A percentile compares a stretch with the other conserved stretches of the same genome.
Evolutionary conservation across 2,888 invertebrate species (phyloP).

Genomic region (Drosophila testacea): DNA sequence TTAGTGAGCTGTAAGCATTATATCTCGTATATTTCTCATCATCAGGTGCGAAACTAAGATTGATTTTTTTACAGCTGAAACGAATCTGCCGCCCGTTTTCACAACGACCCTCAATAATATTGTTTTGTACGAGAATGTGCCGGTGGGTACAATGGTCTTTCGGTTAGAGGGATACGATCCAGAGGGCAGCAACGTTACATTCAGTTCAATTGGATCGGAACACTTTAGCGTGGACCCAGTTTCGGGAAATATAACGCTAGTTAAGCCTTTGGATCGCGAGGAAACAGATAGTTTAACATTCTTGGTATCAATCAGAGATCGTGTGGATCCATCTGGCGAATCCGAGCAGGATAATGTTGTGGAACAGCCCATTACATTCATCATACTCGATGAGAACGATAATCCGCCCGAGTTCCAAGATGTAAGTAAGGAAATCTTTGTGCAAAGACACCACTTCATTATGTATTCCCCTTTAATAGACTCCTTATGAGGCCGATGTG

Average conservation of each 20-base stretch:
- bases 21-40: not conserved
- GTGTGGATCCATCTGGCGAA: slow-evolving; percentile 87
- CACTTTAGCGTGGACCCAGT: slow-evolving; percentile 91
- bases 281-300: slow-evolving; percentile 92
- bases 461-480: slow-evolving; percentile 87
- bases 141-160: slow-evolving; percentile 92
- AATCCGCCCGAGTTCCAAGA: slow-evolving; percentile 92
- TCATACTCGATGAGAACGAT: slow-evolving; percentile 95
- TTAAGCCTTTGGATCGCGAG: slow-evolving; percentile 93
- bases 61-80: slow-evolving; percentile 72
- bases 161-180: slow-evolving; percentile 92
- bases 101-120: slow-evolving; percentile 91
- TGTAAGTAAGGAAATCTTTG: slow-evolving; percentile 84
- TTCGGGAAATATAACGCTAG: slow-evolving; percentile 92
- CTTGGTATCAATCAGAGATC: slow-evolving; percentile 92
- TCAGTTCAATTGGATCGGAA: slow-evolving; percentile 92
- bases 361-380: slow-evolving; percentile 91
- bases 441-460: not conserved
- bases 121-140: slow-evolving; percentile 91
- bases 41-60: slow-evolving; percentile 1
- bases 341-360: slow-evolving; percentile 90
- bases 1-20: slow-evolving; percentile 51
- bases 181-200: slow-evolving; percentile 90
- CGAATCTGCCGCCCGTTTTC: slow-evolving; percentile 90
- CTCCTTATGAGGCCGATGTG: slow-evolving; percentile 92